These are phyloP conservation scores for Hemibagrus wyckioides DNA, from an alignment of 2,113 vertebrate genomes.

Conservation along the genomic window DNA sequence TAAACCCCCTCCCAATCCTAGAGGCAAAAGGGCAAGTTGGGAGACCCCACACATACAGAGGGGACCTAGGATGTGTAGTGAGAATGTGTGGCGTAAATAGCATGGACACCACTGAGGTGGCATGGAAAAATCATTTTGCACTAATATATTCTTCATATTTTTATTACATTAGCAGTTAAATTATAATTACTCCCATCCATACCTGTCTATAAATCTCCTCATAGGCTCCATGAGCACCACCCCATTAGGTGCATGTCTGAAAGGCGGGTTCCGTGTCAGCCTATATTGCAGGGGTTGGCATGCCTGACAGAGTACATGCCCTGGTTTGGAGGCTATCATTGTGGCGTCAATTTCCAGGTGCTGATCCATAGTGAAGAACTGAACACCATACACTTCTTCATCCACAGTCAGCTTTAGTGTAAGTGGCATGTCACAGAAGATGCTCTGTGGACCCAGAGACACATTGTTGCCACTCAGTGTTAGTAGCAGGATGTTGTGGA, in stretches of 20 bases:
- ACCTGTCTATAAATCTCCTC: conserved; percentile 88
- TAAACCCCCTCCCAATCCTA: conserved; percentile 33
- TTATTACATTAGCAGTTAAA: background rate
- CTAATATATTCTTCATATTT: background rate
- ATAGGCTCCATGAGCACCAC: conserved; percentile 78
- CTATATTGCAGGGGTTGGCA: conserved; percentile 87
- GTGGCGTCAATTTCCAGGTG: conserved; percentile 94
- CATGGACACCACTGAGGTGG: background rate
- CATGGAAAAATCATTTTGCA: conserved; percentile 10
- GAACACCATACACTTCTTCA: conserved; percentile 86
- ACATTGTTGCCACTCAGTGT: conserved; percentile 84
- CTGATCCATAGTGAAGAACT: conserved; percentile 96
- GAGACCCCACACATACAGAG: conserved; percentile 51
- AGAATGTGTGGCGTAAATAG: background rate
- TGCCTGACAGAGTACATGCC: conserved; percentile 74
- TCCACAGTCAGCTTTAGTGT: conserved; percentile 84
- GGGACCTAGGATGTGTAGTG: conserved; percentile 8
- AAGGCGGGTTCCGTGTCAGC: conserved; percentile 84
- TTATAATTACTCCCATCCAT: conserved; percentile 60
- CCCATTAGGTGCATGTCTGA: conserved; percentile 73
- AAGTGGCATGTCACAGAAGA: conserved; percentile 91
- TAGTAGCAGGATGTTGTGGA: conserved; percentile 89
- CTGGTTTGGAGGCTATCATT: conserved; percentile 84
- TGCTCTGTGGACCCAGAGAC: conserved; percentile 87
- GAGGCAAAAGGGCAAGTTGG: conserved; percentile 28